Evolutionary conservation across 2,888 invertebrate species (phyloP), one percentile per base, ranked within the genome.

Genomic region (Diploptera punctata): DNA sequence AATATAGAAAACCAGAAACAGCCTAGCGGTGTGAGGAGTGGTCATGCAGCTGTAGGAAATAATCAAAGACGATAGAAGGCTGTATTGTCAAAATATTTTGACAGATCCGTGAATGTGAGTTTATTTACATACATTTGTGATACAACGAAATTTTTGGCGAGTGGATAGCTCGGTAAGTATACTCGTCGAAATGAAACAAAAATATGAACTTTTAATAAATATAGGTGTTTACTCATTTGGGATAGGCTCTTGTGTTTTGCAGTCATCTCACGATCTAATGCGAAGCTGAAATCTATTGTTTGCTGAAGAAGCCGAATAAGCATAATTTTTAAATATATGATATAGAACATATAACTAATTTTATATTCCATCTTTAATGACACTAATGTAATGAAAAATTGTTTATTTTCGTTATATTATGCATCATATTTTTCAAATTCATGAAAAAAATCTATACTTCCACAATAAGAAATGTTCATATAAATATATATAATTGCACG

Each of bases 71-170:
- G 16, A 5, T 65, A 65, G 44, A 65, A 65, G 65, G 65, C 65
- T 18, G 44, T 29, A 65, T 65, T 47, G 29, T 65, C 65, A 44
- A 18, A 47, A 47, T 65, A 47, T 65, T 65, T 47, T 65, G 65
- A 65, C 47, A 65, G 47, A 47, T 65, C 44, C 29, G 65, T 65
- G 47, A 26, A 13, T 47, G 24, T 13, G 44, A 21, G 65, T 44
- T 65, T 26, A 26, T 65, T 33, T 7, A 33, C 19, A 2, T 62
- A 24, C 13, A 9, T 18, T 49, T 49, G 19, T 49, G 49, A n/a
- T 49, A 49, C 49, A 52, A 2, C 24, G 38, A 38, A 9, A 9
- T 38, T 38, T 9, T 21, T 0, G 24, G 5, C 9, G 13, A 4
- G 1, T 2, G 2, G 3, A 13, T 19, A 24, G 52, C 24, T 21